Conservation (phyloP, 2,113 vertebrate species). For the Pogona vitticeps region DNA sequence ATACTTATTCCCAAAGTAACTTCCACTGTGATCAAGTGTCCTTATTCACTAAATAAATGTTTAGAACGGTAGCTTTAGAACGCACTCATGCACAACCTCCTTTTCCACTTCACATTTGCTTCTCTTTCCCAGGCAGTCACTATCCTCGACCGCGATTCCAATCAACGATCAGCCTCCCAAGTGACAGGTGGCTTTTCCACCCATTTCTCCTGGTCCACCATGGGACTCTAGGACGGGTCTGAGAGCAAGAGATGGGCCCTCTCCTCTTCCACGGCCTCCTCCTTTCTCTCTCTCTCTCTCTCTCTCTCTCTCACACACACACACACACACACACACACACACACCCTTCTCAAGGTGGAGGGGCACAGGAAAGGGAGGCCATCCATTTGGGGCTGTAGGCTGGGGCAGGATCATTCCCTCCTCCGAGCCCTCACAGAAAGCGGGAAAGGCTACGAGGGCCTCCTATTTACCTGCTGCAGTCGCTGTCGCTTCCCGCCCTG, state of each 20-base stretch:
- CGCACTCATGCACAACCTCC: not conserved
- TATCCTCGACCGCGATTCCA: not conserved
- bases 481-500: conserved; percentile 57
- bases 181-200: not conserved
- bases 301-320: too few species aligned
- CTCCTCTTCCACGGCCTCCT: too few species aligned
- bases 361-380: not conserved
- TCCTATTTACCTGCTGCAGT: conserved; percentile 7
- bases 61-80: not conserved
- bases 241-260: not conserved
- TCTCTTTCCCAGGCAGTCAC: not conserved
- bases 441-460: not conserved
- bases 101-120: not conserved
- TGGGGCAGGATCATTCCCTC: conserved; percentile 8
- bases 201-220: not conserved
- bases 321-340: too few species aligned
- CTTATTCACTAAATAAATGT: not conserved
- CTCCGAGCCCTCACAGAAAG: not conserved
- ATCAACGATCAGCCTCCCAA: not conserved
- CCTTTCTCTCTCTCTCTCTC: not conserved
- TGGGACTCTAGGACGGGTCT: too few species aligned
- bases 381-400: not conserved
- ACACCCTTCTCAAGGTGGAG: too few species aligned
- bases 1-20: not conserved
- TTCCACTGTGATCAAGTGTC: not conserved